phyloP scores from a whole-genome alignment of 64 coral and sea anemone species.

The Dendrophyllia cribrosa region DNA sequence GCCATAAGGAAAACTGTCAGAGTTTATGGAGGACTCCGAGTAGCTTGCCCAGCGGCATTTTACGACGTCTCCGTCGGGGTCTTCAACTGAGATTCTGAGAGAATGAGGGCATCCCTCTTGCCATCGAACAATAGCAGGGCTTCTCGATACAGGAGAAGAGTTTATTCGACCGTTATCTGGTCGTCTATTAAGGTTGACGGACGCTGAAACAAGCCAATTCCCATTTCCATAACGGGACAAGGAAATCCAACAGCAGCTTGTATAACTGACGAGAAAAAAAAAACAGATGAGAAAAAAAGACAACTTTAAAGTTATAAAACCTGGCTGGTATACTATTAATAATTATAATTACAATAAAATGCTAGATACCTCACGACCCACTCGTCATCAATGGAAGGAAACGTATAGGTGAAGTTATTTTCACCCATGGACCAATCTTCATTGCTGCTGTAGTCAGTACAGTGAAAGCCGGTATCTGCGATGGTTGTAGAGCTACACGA shows the following conservation, averaged over 20 bases:
- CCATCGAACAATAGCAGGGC: conserved; percentile 57
- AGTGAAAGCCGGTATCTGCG: conserved; percentile 23
- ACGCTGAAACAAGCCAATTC: conserved; percentile 39
- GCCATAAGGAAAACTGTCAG: conserved; percentile 60
- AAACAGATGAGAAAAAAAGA: not conserved
- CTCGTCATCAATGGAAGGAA: not conserved
- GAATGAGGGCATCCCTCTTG: conserved; percentile 41
- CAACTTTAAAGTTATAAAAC: too few species aligned
- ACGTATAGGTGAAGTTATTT: conserved; percentile 62
- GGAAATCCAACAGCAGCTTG: conserved; percentile 71
- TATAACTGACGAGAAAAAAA: conserved; percentile 6
- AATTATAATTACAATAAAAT: not conserved
- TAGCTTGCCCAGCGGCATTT: conserved; percentile 65
- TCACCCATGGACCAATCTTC: conserved; percentile 81
- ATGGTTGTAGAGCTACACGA: not conserved
- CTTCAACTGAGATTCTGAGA: conserved; percentile 69
- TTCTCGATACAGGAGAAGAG: conserved; percentile 62
- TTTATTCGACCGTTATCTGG: conserved; percentile 66
- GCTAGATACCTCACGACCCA: not conserved
- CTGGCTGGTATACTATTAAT: too few species aligned
- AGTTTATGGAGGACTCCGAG: conserved; percentile 20
- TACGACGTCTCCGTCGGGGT: conserved; percentile 72
- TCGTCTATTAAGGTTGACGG: conserved; percentile 42
- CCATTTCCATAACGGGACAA: not conserved
- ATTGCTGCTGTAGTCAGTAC: conserved; percentile 64